Conservation (phyloP, 2,888 invertebrate genomes). For the Entomobrya multifasciata region DNA sequence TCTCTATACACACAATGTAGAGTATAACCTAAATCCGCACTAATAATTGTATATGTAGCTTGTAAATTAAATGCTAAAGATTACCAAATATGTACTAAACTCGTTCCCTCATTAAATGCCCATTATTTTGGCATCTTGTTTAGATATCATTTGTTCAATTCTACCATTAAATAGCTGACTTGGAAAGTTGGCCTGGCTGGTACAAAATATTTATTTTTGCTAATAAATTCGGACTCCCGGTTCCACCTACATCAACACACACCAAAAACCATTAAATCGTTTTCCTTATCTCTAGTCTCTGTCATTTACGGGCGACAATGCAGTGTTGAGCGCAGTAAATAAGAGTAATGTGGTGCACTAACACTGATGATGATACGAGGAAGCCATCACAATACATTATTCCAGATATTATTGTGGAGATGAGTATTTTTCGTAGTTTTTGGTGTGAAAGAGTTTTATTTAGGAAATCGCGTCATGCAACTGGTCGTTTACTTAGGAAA, state of each 20-base stretch:
- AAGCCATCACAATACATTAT: constrained; percentile 59
- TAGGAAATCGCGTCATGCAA: constrained; percentile 55
- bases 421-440: constrained; percentile 46
- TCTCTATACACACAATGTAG: too few relatives aligned
- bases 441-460: background rate
- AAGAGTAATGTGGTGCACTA: constrained; percentile 21
- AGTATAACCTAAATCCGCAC: too few relatives aligned
- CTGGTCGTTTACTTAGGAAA: constrained; percentile 49
- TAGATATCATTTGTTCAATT: too few relatives aligned
- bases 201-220: constrained; percentile 1
- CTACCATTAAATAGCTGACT: too few relatives aligned
- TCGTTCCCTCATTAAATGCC: too few relatives aligned
- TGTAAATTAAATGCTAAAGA: too few relatives aligned
- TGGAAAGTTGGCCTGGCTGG: too few relatives aligned
- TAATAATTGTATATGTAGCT: too few relatives aligned
- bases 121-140: too few relatives aligned
- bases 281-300: constrained; percentile 28
- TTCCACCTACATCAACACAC: background rate
- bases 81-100: too few relatives aligned
- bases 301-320: constrained; percentile 23
- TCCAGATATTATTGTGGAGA: constrained; percentile 43
- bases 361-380: constrained; percentile 40
- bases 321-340: too few relatives aligned
- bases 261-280: constrained; percentile 32
- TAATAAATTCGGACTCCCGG: background rate